Conservation (phyloP, 2,113 vertebrate species). For the Gymnogyps californianus region DNA sequence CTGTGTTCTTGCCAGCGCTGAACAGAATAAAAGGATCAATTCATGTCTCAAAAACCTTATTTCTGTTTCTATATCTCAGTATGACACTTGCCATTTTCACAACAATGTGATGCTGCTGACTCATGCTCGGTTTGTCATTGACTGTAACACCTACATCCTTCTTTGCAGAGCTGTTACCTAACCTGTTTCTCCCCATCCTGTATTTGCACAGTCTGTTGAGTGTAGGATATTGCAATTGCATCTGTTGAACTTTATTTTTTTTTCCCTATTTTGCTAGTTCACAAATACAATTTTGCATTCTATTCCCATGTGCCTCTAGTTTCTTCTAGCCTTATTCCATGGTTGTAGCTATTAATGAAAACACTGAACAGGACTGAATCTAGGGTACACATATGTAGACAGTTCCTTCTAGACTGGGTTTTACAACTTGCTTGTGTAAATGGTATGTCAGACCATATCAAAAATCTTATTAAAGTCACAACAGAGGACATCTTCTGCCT, state of each 20-base stretch:
- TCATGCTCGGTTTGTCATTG: slow-evolving; percentile 23
- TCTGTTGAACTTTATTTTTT: not conserved
- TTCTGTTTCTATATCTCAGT: slow-evolving; percentile 26
- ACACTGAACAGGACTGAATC: not conserved
- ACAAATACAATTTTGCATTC: not conserved
- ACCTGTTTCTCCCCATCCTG: not conserved
- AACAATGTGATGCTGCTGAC: slow-evolving; percentile 30
- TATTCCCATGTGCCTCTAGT: not conserved
- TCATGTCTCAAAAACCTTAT: not conserved
- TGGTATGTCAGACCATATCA: not conserved
- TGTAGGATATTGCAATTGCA: not conserved
- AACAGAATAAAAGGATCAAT: not conserved
- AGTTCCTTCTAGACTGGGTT: not conserved
- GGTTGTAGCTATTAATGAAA: not conserved
- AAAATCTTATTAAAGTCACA: not conserved
- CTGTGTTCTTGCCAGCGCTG: not conserved
- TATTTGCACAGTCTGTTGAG: not conserved
- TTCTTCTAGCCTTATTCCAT: not conserved
- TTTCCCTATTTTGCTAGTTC: not conserved
- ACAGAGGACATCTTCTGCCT: not conserved
- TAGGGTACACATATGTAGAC: not conserved
- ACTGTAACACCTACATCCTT: slow-evolving; percentile 30
- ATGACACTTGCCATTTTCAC: slow-evolving; percentile 38
- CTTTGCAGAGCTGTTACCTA: slow-evolving; percentile 47
- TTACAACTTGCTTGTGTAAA: not conserved